These are phyloP conservation scores for Polyommatus iphigenia DNA, from an alignment of 2,888 invertebrate genomes.

Conservation along the genomic window DNA sequence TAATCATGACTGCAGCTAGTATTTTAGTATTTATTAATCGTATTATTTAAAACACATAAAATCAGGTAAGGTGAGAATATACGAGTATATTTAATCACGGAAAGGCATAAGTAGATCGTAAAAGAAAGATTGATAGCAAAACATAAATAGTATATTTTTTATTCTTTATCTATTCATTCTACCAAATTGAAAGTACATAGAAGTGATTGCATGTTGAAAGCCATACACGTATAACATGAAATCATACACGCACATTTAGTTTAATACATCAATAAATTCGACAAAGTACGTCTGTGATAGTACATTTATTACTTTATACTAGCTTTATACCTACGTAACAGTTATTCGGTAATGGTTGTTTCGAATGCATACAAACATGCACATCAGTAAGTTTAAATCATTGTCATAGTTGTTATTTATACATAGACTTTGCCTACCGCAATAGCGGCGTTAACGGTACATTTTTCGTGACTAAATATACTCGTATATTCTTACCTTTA, in stretches of 20 bases:
- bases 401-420: neutral
- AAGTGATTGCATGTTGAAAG: neutral
- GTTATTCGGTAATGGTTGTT: neutral
- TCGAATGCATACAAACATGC: neutral
- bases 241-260: constrained; percentile 11
- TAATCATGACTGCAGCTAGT: too few species aligned
- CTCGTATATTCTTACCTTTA: too few species aligned
- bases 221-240: neutral
- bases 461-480: neutral
- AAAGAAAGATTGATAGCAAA: neutral
- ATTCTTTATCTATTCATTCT: neutral
- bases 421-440: neutral
- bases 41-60: too few species aligned
- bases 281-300: neutral
- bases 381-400: neutral
- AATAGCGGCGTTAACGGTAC: neutral
- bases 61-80: too few species aligned
- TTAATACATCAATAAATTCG: constrained; percentile 9
- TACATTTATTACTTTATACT: neutral
- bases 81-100: too few species aligned
- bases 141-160: neutral
- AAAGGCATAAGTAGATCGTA: neutral
- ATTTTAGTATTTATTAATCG: too few species aligned
- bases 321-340: neutral
- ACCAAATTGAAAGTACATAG: neutral